Base-by-base conservation (phyloP, 53 echinoderm and acorn worm genomes). In the Holothuria leucospilota region DNA sequence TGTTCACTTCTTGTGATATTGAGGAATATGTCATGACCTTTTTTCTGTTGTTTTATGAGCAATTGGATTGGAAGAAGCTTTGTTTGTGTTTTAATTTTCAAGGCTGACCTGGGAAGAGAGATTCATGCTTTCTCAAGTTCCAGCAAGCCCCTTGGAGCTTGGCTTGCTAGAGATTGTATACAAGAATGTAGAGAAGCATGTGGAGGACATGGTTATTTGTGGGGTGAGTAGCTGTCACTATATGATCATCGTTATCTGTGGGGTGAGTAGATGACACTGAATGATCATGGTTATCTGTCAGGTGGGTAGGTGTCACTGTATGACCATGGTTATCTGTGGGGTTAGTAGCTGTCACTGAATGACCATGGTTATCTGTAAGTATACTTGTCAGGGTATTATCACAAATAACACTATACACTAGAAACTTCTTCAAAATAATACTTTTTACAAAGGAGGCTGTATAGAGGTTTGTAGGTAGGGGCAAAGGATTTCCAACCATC, bases 161-260 rank as follows among this genome's bases (percentile, higher is more conserved):
- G 98, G 98, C 65, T 92, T 20, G 98, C 95, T 5, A 86, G 98
- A 41, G 93, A 98, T 81, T 91, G 92, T 58, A 92, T 98, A 23
- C 98, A 95, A 73, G 95, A 98, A 58, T 93, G 95, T 68, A 93
- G 98, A 71, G 97, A 97, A 85, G 98, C 98, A 13, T 98, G 98
- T 81, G 98, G 98, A 5, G 98, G 98, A 10, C 91, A 93, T 79
- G 94, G 94, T 11, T 94, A 94, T 75, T 86, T 94, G 10, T 90
- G 90, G 75, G 92, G 96, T 94, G 82, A 90, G 82, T 66, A 68
- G 39, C 24, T 13, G 27, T 41, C 24, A 23, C 13, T 8, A 39
- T 72, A 72, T 29, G 2, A n/a, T 38, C 41, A 72, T 11, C 6
- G 94, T 9, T 94, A 94, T 74, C 85, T 34, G 34, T 34, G 34